These are phyloP conservation scores for Meriones psammophilus DNA, from an alignment of 2,797 vertebrate genomes.

Conservation along the genomic window DNA sequence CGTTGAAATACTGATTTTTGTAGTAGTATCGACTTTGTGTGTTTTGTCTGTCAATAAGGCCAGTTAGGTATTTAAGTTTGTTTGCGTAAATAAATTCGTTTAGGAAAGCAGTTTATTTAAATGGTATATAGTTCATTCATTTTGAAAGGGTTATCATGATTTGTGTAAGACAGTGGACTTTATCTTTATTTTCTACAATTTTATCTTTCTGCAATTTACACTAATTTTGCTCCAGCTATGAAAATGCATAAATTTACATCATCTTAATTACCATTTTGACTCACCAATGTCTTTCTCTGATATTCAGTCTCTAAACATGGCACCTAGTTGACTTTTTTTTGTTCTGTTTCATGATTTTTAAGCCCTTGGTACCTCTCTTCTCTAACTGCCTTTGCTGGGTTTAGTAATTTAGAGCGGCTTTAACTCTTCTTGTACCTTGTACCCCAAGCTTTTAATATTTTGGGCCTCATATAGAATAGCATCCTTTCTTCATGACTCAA, in stretches of 20 bases:
- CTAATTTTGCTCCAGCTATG: background rate
- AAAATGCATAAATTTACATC: background rate
- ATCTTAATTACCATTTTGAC: conserved; percentile 8
- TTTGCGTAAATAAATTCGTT: conserved; percentile 38
- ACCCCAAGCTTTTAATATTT: background rate
- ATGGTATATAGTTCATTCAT: conserved; percentile 44
- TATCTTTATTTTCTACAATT: background rate
- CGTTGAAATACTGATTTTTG: conserved; percentile 55
- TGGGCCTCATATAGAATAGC: background rate
- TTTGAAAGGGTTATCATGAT: conserved; percentile 21
- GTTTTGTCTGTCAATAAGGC: conserved; percentile 45
- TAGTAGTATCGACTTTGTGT: conserved; percentile 26
- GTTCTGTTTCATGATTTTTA: background rate
- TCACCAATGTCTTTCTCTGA: conserved; percentile 6
- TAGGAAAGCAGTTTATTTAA: conserved; percentile 43
- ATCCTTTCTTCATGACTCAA: conserved; percentile 23
- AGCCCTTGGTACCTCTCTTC: background rate
- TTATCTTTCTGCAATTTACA: conserved; percentile 36
- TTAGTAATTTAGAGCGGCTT: conserved; percentile 17
- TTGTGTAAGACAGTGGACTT: conserved; percentile 7
- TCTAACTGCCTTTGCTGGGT: background rate
- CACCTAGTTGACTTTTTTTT: background rate
- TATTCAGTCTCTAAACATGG: background rate
- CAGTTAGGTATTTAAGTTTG: conserved; percentile 50
- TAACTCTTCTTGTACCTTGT: background rate